Evolutionary conservation across 2,113 vertebrate genomes (phyloP).

Genomic region (Chaenogobius annularis): DNA sequence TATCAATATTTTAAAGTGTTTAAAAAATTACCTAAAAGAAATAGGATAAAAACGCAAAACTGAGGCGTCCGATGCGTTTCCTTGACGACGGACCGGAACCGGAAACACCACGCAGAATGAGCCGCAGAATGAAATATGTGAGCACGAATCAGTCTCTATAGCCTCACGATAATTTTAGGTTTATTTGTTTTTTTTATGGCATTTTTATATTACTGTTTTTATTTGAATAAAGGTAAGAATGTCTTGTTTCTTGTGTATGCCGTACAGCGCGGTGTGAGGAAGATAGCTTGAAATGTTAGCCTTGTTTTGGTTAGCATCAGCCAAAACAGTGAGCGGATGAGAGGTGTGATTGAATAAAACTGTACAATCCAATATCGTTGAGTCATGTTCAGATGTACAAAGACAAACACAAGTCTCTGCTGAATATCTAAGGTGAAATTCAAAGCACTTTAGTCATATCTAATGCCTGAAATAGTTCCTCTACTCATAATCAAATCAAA

Average conservation of each 20-base stretch:
- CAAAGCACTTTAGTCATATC: background rate
- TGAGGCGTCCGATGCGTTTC: conserved; percentile 12
- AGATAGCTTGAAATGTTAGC: conserved; percentile 24
- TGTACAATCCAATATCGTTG: fast-evolving
- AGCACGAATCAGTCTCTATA: conserved; percentile 22
- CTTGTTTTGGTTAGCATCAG: background rate
- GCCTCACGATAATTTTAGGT: background rate
- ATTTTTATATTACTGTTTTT: background rate
- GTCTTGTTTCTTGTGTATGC: no score
- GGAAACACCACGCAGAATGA: conserved; percentile 45
- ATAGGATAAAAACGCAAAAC: conserved; percentile 37
- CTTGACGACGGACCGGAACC: conserved; percentile 52
- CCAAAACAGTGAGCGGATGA: background rate
- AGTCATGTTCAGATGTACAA: background rate
- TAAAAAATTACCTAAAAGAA: background rate
- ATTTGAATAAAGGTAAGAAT: conserved; percentile 49
- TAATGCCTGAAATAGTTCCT: background rate
- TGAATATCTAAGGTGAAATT: background rate
- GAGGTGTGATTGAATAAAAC: background rate
- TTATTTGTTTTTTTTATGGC: background rate
- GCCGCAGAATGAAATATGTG: conserved; percentile 51
- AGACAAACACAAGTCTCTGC: background rate
- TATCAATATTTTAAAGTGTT: background rate
- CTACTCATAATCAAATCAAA: no score
- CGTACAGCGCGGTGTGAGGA: background rate